Conservation (phyloP, 2,113 vertebrate genomes). For the Tylochromis polylepis region DNA sequence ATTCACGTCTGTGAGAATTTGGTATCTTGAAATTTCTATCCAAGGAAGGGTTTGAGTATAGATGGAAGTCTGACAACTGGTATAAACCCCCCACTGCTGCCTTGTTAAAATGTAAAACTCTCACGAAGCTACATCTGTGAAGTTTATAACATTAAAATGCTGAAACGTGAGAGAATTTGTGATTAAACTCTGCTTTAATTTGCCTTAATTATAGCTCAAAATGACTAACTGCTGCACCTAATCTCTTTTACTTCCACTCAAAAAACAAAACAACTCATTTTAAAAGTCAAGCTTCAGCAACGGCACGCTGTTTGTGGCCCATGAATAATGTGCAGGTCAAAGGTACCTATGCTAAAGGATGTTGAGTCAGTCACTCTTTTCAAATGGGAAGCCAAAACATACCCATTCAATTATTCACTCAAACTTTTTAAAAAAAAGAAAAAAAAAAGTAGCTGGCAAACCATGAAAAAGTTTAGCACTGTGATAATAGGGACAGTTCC, state of each 20-base stretch:
- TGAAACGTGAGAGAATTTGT: conserved; percentile 6
- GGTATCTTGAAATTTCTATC: conserved; percentile 23
- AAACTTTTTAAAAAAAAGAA: background rate
- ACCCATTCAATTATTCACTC: conserved; percentile 39
- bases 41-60: background rate
- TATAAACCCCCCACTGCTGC: background rate
- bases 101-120: conserved; percentile 6
- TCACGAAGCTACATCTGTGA: background rate
- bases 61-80: background rate
- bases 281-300: conserved; percentile 11
- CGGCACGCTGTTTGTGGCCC: conserved; percentile 23
- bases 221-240: background rate
- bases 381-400: conserved; percentile 53
- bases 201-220: background rate
- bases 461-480: background rate
- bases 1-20: conserved; percentile 52
- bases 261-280: conserved; percentile 38
- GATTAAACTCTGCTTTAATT: conserved; percentile 31
- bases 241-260: background rate
- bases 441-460: background rate
- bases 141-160: conserved; percentile 1
- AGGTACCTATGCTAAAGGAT: conserved; percentile 52
- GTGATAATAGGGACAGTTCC: background rate
- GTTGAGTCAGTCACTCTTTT: conserved; percentile 43
- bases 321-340: conserved; percentile 60